Evolutionary conservation across 1,140 invertebrate species (phyloP).

Genomic region (Phortica variegata): DNA sequence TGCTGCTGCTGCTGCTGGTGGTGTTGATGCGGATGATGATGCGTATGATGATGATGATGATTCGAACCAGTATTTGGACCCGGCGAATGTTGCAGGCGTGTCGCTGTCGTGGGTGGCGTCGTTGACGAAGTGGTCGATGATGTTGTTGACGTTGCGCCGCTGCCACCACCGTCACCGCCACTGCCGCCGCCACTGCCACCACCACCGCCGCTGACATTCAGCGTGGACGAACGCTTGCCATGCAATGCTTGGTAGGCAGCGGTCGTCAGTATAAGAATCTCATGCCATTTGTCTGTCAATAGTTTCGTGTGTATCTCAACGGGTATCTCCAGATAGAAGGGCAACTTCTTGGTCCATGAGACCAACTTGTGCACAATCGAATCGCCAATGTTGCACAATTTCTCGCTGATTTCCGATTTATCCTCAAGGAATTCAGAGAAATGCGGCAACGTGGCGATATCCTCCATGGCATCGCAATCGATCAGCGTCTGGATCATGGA

Average conservation of each 20-base stretch:
- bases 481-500: conserved; percentile 87
- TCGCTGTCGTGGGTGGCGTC: conserved; percentile 52
- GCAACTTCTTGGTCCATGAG: conserved; percentile 96
- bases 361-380: conserved; percentile 96
- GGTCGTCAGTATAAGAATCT: conserved; percentile 89
- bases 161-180: too few relatives aligned
- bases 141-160: conserved; percentile 2
- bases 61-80: conserved; percentile 1
- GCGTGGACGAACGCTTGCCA: conserved; percentile 60
- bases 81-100: conserved; percentile 15
- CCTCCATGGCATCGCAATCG: conserved; percentile 93
- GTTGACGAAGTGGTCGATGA: conserved; percentile 3
- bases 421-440: conserved; percentile 87
- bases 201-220: not conserved
- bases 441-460: conserved; percentile 87
- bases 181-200: not conserved
- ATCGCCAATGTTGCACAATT: conserved; percentile 92
- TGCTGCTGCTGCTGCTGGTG: conserved; percentile 10
- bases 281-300: conserved; percentile 96
- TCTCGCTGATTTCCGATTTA: conserved; percentile 86
- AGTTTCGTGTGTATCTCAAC: conserved; percentile 92
- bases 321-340: conserved; percentile 93
- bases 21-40: not conserved
- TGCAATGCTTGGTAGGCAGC: conserved; percentile 92
- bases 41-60: conserved; percentile 2